These are phyloP conservation scores for Staurois parvus DNA, from an alignment of 2,797 vertebrate species.

Conservation along the genomic window DNA sequence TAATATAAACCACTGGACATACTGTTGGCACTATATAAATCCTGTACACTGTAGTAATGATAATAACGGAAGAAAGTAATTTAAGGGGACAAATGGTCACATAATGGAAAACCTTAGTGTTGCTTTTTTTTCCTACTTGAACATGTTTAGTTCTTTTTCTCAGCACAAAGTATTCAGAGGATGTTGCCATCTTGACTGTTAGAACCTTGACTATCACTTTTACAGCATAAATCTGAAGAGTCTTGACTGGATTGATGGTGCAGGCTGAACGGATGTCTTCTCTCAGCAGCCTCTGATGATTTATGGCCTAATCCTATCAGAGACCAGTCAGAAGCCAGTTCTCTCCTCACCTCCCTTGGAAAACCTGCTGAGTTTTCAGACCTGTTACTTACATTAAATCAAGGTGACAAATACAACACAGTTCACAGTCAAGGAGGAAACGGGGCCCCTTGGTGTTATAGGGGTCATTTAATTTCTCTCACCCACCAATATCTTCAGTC, in stretches of 20 bases:
- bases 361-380: constrained; percentile 60
- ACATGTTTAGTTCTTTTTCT: too few relatives aligned
- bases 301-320: constrained; percentile 53
- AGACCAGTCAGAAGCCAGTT: constrained; percentile 38
- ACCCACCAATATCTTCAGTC: neutral
- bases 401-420: constrained; percentile 35
- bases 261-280: constrained; percentile 42
- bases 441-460: neutral
- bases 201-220: constrained; percentile 11
- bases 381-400: constrained; percentile 45
- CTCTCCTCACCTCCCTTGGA: constrained; percentile 48
- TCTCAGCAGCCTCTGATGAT: constrained; percentile 54
- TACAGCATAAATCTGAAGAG: constrained; percentile 35
- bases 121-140: too few relatives aligned
- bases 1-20: too few relatives aligned
- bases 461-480: neutral
- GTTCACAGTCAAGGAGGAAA: constrained; percentile 9
- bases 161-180: too few relatives aligned
- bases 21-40: too few relatives aligned
- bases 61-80: too few relatives aligned
- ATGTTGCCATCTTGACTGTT: neutral
- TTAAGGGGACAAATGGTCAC: too few relatives aligned
- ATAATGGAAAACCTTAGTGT: too few relatives aligned
- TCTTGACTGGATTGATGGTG: constrained; percentile 29
- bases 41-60: too few relatives aligned